Evolutionary conservation across 2,113 vertebrate species (phyloP).

Genomic region (Hyaena hyaena): DNA sequence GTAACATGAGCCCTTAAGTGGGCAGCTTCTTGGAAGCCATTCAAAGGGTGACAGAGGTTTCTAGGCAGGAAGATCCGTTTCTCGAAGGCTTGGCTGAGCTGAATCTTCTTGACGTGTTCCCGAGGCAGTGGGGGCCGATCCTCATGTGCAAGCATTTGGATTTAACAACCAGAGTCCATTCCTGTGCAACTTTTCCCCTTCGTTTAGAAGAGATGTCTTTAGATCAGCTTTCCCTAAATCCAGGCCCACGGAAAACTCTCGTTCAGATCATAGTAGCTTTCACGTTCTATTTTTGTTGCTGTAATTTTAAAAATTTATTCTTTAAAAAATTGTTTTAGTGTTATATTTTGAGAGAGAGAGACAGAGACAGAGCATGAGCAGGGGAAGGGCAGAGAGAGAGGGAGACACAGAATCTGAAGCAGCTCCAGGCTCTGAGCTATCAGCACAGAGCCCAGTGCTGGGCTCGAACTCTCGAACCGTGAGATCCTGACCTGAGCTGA

Average conservation of each 20-base stretch:
- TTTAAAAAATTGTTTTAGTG: not conserved
- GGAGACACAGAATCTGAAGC: no score
- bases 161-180: not conserved
- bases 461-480: no score
- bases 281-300: not conserved
- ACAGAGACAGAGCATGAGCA: no score
- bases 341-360: no score
- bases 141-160: fast-evolving
- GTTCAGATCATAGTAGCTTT: not conserved
- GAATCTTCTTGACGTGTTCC: fast-evolving
- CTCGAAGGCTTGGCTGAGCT: not conserved
- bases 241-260: not conserved
- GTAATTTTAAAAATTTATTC: not conserved
- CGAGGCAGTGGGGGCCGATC: fast-evolving
- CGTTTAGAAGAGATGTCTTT: not conserved
- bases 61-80: not conserved
- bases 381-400: no score
- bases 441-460: no score
- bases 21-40: not conserved
- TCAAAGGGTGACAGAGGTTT: not conserved
- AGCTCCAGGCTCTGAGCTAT: no score
- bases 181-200: not conserved
- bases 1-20: not conserved
- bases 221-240: not conserved
- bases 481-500: no score